Conservation (phyloP, 2,797 vertebrate species). For the Hafferia zeledoni region DNA sequence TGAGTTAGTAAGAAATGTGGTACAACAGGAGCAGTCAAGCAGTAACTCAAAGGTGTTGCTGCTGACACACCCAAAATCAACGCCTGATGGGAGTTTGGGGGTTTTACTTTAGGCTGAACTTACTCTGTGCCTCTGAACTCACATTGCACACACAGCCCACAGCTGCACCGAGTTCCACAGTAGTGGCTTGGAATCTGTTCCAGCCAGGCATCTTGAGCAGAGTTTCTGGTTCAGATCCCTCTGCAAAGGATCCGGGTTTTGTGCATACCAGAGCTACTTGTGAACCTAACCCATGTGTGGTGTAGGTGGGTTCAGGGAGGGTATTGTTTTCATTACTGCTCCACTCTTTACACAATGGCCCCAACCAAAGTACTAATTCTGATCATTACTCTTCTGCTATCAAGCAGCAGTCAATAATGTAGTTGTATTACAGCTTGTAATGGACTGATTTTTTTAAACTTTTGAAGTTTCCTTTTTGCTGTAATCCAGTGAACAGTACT, state of each 20-base stretch:
- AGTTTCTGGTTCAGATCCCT: neutral
- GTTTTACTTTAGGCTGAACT: neutral
- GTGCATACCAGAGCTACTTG: neutral
- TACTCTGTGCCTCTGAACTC: neutral
- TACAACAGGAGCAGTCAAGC: neutral
- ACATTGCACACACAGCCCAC: neutral
- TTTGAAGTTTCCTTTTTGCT: neutral
- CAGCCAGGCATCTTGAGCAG: neutral
- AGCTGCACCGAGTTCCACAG: neutral
- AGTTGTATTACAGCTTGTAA: neutral
- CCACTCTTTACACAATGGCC: neutral
- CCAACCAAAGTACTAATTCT: neutral
- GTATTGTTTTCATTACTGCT: neutral
- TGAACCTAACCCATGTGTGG: neutral
- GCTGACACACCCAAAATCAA: neutral
- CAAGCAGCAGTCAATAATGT: neutral
- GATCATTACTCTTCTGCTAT: neutral
- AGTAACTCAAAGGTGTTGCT: neutral
- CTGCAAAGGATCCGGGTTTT: neutral
- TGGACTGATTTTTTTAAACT: neutral
- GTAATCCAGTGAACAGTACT: neutral
- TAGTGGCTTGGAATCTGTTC: neutral
- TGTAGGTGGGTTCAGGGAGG: neutral
- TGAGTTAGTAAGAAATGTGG: neutral
- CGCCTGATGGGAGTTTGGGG: accelerated